Conservation (phyloP, 2,113 vertebrate species). For the Emydura subglobosa region DNA sequence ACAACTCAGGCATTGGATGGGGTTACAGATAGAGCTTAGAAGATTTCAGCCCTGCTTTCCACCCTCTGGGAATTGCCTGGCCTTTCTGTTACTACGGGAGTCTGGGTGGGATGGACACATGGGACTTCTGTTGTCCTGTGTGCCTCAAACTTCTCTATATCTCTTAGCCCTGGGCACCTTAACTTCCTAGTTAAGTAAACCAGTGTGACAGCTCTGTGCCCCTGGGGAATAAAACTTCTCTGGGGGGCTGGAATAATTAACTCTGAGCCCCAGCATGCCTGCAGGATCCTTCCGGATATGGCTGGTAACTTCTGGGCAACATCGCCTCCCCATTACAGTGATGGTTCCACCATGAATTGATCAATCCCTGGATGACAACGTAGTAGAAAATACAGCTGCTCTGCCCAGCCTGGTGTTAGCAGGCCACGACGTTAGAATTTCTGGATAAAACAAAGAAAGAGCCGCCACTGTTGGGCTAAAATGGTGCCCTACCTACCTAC, state of each 20-base stretch:
- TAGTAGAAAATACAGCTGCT: conserved; percentile 73
- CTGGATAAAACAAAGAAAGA: conserved; percentile 50
- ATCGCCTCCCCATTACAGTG: conserved; percentile 14
- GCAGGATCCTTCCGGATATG: not conserved
- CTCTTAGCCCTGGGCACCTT: not conserved
- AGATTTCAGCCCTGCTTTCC: not conserved
- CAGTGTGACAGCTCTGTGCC: not conserved
- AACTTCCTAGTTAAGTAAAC: not conserved
- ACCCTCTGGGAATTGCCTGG: not conserved
- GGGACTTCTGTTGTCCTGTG: not conserved
- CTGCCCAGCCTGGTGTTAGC: conserved; percentile 66
- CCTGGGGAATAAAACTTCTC: not conserved
- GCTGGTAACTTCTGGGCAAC: not conserved
- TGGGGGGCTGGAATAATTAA: not conserved
- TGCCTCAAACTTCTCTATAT: not conserved
- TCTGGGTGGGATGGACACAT: not conserved
- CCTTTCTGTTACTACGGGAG: not conserved
- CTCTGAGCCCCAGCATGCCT: not conserved
- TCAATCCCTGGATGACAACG: conserved; percentile 70
- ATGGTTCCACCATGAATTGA: conserved; percentile 71
- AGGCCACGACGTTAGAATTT: conserved; percentile 50
- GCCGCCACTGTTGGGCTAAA: conserved; percentile 50
- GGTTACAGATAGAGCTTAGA: not conserved
- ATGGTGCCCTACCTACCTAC: not conserved
- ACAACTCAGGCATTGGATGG: not conserved